A percentile compares a stretch with the other conserved stretches of the same genome.
Conservation (phyloP, 2,797 vertebrate species). For the Sebastes aleutianus region DNA sequence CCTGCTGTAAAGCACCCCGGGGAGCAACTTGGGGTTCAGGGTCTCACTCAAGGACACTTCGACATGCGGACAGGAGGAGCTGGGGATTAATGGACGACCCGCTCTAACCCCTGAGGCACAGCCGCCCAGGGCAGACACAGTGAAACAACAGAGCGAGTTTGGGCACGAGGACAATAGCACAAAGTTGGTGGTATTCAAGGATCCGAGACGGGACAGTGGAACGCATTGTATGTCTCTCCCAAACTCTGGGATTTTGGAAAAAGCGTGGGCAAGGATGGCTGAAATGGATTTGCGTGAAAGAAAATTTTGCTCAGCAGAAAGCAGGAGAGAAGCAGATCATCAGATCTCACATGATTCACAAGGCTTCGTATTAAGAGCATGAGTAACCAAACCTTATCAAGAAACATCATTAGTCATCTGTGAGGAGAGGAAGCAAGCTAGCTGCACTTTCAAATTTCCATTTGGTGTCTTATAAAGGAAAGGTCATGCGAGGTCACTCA, state of each 20-base stretch:
- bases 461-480: not conserved
- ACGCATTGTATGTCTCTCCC: conserved; percentile 27
- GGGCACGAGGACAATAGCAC: conserved; percentile 30
- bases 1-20: too few relatives aligned
- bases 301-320: conserved; percentile 21
- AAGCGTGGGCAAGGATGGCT: not conserved
- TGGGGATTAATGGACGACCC: accelerated
- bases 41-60: too few relatives aligned
- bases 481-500: conserved; percentile 64
- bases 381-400: conserved; percentile 7
- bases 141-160: conserved; percentile 11
- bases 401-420: not conserved
- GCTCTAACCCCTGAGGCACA: too few relatives aligned
- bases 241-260: not conserved
- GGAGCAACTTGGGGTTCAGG: accelerated
- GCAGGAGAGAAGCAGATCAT: not conserved
- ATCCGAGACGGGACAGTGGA: conserved; percentile 10
- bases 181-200: conserved; percentile 35
- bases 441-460: not conserved
- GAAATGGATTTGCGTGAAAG: conserved; percentile 23
- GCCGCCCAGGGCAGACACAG: not conserved
- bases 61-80: too few relatives aligned
- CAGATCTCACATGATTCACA: conserved; percentile 21
- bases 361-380: conserved; percentile 13
- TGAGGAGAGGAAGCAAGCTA: not conserved